Conservation (phyloP, 2,888 invertebrate genomes). For the Atethmia centrago region DNA sequence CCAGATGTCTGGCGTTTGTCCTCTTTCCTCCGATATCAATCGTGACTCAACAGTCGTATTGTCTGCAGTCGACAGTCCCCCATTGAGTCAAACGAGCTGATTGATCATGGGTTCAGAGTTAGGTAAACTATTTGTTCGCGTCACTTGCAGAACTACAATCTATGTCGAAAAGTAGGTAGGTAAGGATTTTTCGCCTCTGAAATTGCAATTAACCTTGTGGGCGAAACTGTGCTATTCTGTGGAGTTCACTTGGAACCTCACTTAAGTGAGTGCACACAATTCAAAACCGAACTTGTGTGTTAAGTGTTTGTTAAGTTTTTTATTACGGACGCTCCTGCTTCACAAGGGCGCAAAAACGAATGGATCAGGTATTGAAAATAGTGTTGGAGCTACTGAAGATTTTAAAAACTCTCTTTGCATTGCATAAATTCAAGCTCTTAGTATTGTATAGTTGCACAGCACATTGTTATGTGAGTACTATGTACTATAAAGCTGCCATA, state of each 20-base stretch:
- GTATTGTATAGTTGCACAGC: too few relatives aligned
- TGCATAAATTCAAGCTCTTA: too few relatives aligned
- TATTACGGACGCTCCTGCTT: too few relatives aligned
- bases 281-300: too few relatives aligned
- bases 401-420: too few relatives aligned
- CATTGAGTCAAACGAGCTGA: slow-evolving; percentile 29
- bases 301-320: too few relatives aligned
- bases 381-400: too few relatives aligned
- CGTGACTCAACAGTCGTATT: slow-evolving; percentile 17
- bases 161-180: neutral
- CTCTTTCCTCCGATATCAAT: slow-evolving; percentile 17
- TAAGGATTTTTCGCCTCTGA: neutral
- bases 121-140: slow-evolving; percentile 35
- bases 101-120: slow-evolving; percentile 28
- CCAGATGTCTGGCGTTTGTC: neutral
- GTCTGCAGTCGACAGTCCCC: slow-evolving; percentile 25
- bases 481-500: too few relatives aligned
- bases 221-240: neutral
- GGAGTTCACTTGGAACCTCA: neutral
- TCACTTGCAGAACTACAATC: slow-evolving; percentile 17
- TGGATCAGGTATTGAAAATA: too few relatives aligned
- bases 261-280: neutral
- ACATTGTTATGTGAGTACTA: too few relatives aligned
- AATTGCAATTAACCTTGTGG: neutral
- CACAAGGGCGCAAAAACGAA: too few relatives aligned